These are phyloP conservation scores for Cardinalis cardinalis DNA, from an alignment of 2,113 vertebrate species.

Conservation along the genomic window DNA sequence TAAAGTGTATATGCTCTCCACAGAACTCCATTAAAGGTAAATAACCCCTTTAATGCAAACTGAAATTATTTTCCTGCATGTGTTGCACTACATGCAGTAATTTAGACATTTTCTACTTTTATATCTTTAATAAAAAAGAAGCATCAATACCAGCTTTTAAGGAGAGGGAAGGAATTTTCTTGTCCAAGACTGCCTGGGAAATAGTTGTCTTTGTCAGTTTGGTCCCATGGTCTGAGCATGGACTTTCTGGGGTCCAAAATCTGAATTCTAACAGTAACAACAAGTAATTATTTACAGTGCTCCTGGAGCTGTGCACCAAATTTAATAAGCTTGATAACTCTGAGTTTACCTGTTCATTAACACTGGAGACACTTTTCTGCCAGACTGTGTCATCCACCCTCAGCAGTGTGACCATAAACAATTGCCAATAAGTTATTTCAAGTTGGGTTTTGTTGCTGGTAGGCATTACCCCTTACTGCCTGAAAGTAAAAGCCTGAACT, in stretches of 20 bases:
- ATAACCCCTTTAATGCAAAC: not conserved
- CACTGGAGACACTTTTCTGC: not conserved
- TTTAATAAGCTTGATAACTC: not conserved
- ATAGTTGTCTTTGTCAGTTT: not conserved
- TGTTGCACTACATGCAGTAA: not conserved
- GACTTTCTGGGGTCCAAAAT: not conserved
- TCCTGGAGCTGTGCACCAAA: not conserved
- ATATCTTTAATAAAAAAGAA: not conserved
- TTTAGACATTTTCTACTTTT: not conserved
- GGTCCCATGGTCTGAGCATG: accelerated
- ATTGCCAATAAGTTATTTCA: not conserved
- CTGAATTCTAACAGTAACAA: not conserved
- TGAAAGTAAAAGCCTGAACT: not conserved
- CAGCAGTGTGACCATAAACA: not conserved
- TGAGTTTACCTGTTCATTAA: not conserved
- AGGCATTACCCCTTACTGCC: accelerated
- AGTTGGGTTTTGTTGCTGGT: not conserved
- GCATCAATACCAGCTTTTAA: not conserved
- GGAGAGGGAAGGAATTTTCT: not conserved
- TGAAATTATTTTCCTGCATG: not conserved
- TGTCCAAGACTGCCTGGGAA: not conserved
- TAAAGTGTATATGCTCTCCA: not conserved
- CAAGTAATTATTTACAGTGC: not conserved
- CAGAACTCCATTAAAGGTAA: not conserved
- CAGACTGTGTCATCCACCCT: not conserved